Conservation (phyloP, 1,140 invertebrate genomes). For the Andrena cerasifolii region DNA sequence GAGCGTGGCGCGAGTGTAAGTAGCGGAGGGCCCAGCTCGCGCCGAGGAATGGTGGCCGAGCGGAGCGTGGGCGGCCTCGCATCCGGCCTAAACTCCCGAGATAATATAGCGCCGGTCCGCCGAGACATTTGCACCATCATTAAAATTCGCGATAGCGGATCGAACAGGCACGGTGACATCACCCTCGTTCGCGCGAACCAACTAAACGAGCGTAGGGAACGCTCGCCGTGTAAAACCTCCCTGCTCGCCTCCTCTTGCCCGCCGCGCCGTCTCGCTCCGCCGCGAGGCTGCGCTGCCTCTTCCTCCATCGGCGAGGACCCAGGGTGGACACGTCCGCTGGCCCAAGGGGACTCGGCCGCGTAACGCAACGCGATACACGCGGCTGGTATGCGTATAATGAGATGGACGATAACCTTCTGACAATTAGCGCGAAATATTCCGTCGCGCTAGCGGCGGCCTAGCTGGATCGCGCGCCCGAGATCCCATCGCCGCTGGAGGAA, state of each 20-base stretch:
- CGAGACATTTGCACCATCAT: conserved; percentile 82
- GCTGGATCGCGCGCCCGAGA: conserved; percentile 11
- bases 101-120: conserved; percentile 81
- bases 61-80: conserved; percentile 80
- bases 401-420: conserved; percentile 76
- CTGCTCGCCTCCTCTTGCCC: conserved; percentile 47
- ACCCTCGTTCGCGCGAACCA: conserved; percentile 79
- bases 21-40: conserved; percentile 37
- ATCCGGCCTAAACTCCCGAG: conserved; percentile 81
- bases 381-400: conserved; percentile 78
- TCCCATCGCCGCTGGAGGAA: background rate
- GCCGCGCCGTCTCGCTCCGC: conserved; percentile 5
- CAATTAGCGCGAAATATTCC: conserved; percentile 76
- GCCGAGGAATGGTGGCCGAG: conserved; percentile 49
- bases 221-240: conserved; percentile 70
- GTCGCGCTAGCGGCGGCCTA: background rate
- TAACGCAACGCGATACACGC: conserved; percentile 69
- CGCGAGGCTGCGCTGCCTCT: background rate
- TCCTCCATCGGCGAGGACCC: conserved; percentile 4
- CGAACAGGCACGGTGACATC: conserved; percentile 81
- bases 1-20: conserved; percentile 41
- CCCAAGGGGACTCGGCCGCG: conserved; percentile 21
- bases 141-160: conserved; percentile 83
- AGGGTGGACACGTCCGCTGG: conserved; percentile 15
- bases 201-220: conserved; percentile 79